Percentiles rank a stretch among this genome's conserved stretches.
Conservation (phyloP, 2,888 invertebrate species). For the Aspidiotus destructor region DNA sequence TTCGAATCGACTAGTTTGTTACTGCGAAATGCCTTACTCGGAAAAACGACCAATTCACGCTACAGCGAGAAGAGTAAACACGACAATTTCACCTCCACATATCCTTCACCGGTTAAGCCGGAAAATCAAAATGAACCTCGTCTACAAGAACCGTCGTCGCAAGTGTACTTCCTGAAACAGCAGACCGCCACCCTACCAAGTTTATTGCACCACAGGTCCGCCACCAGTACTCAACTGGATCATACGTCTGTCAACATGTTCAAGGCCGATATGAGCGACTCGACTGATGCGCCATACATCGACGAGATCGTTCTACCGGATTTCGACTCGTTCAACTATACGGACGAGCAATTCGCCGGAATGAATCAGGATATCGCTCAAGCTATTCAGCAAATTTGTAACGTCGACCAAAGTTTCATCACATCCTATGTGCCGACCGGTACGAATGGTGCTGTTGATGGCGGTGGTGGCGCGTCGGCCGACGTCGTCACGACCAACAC, state of each 20-base stretch:
- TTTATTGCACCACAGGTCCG: neutral
- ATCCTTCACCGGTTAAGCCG: neutral
- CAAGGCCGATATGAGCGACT: neutral
- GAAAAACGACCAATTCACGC: constrained; percentile 48
- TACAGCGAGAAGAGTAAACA: constrained; percentile 9
- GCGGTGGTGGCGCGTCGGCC: neutral
- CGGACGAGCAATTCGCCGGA: constrained; percentile 33
- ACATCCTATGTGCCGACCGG: constrained; percentile 31
- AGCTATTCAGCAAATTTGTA: constrained; percentile 35
- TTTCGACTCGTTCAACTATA: constrained; percentile 34
- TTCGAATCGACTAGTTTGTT: constrained; percentile 47
- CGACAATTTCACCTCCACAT: neutral
- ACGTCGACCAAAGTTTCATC: constrained; percentile 34
- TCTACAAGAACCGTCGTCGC: neutral
- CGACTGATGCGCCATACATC: constrained; percentile 31
- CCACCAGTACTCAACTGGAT: neutral
- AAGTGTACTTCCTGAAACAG: neutral
- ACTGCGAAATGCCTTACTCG: constrained; percentile 71
- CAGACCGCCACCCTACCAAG: neutral
- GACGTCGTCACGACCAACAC: constrained; percentile 23
- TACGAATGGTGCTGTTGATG: constrained; percentile 2
- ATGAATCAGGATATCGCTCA: constrained; percentile 35
- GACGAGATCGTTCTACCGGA: constrained; percentile 35
- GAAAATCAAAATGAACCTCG: constrained; percentile 15
- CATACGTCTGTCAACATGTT: neutral